Evolutionary conservation across 1,140 invertebrate genomes (phyloP).

Genomic region (Heliconius himera): DNA sequence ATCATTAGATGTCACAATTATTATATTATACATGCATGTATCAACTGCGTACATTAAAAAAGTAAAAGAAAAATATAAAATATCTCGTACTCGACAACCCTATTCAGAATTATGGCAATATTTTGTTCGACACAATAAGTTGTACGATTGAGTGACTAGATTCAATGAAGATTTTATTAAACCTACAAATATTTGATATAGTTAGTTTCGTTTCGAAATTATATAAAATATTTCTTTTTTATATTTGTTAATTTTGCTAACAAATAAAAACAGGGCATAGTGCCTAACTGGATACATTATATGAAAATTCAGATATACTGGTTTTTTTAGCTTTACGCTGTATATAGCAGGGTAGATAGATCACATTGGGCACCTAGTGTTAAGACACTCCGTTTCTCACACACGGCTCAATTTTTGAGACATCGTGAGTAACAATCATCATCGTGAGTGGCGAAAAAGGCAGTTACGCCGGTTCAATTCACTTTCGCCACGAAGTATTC

Average conservation of each 20-base stretch:
- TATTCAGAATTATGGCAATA: constrained; percentile 26
- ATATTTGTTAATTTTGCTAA: too few species aligned
- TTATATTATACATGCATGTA: too few species aligned
- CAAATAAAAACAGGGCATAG: too few species aligned
- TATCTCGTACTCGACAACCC: constrained; percentile 1
- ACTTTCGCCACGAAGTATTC: too few species aligned
- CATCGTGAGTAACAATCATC: too few species aligned
- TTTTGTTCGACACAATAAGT: constrained; percentile 27
- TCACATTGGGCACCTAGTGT: too few species aligned
- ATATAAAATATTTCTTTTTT: not conserved
- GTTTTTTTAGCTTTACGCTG: not conserved
- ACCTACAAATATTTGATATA: constrained; percentile 7
- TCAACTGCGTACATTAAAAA: too few species aligned
- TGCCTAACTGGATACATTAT: not conserved
- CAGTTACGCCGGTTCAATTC: too few species aligned
- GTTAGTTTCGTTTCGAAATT: constrained; percentile 1
- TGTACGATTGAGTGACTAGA: constrained; percentile 21
- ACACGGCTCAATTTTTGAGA: too few species aligned
- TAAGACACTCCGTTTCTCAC: too few species aligned
- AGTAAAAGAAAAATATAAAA: not conserved
- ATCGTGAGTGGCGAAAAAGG: too few species aligned
- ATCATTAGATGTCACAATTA: too few species aligned
- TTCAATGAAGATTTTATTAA: constrained; percentile 24
- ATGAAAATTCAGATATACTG: not conserved
- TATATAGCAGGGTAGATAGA: not conserved